Conservation (phyloP, 2,797 vertebrate genomes). For the Peromyscus eremicus region DNA sequence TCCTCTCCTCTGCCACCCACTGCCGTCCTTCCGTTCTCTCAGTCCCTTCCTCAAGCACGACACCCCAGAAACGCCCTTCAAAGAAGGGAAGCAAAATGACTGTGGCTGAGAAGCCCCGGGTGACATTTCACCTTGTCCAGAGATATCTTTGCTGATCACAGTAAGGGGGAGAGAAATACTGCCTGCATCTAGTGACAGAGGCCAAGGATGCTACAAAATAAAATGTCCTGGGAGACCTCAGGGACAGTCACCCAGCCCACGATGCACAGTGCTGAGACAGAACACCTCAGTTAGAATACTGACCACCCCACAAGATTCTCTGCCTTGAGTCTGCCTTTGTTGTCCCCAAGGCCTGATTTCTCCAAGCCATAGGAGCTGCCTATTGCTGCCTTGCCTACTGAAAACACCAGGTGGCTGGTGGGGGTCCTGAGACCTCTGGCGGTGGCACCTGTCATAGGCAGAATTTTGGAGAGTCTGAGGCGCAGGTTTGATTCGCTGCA, state of each 20-base stretch:
- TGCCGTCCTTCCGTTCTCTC: neutral
- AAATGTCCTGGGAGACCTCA: neutral
- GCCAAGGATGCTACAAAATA: neutral
- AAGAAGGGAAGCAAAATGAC: neutral
- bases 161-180: too few species aligned
- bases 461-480: conserved; percentile 53
- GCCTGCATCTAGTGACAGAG: neutral
- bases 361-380: neutral
- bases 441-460: neutral
- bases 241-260: neutral
- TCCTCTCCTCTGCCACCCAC: too few species aligned
- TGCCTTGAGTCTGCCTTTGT: neutral
- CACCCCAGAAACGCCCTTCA: neutral
- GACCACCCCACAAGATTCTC: neutral
- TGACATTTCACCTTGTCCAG: neutral
- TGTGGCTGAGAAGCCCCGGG: neutral
- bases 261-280: too few species aligned
- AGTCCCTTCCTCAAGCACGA: neutral
- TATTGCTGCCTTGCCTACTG: neutral
- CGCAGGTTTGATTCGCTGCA: conserved; percentile 68
- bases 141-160: neutral
- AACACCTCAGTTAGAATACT: neutral
- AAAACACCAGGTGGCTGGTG: neutral
- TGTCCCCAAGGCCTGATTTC: neutral
- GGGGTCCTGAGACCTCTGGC: neutral